Evolutionary conservation across 1,140 invertebrate genomes (phyloP), one percentile per base, ranked within the genome.

Genomic region (Solenopsis invicta): DNA sequence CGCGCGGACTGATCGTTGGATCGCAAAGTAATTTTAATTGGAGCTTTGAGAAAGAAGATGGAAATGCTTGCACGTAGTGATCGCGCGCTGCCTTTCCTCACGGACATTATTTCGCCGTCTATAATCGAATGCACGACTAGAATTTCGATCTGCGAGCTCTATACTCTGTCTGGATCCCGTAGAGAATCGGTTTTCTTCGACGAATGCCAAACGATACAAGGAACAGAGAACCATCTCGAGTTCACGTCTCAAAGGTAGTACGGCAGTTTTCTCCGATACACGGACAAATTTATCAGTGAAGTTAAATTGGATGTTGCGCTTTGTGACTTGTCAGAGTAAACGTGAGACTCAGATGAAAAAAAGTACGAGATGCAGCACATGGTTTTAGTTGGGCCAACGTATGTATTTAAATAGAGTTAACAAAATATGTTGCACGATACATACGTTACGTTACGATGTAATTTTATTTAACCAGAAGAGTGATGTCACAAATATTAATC

Each of bases 271-370:
- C 75, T 50, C 37, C 67, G 54, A 80, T 80, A 21, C 77, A 50
- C 69, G 74, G 75, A 78, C 62, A 78, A 76, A 85, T 85, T 85
- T 78, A 48, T 61, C 45, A 78, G 75, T 67, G 62, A 85, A 85
- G 82, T 78, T 85, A 85, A 78, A 85, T 85, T 85, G 82, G 80
- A 84, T 75, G 80, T 74, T 62, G 56, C 69, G 45, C 54, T 72
- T 69, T 74, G 67, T 61, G 80, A 82, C 37, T 75, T 24, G 80
- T 61, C 37, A 56, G 67, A 74, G 41, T 59, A 74, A 59, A 59
- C 54, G 78, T 59, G 54, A 82, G 67, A 82, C 0, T 41, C 4
- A 13, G 34, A 61, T 74, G 54, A 75, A 84, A 84, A 41, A 34
- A 72, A 52, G 69, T 45, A 76, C 37, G 29, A 88, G 69, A 89